Evolutionary conservation across 2,888 invertebrate genomes (phyloP).

Genomic region (Erebia ligea): DNA sequence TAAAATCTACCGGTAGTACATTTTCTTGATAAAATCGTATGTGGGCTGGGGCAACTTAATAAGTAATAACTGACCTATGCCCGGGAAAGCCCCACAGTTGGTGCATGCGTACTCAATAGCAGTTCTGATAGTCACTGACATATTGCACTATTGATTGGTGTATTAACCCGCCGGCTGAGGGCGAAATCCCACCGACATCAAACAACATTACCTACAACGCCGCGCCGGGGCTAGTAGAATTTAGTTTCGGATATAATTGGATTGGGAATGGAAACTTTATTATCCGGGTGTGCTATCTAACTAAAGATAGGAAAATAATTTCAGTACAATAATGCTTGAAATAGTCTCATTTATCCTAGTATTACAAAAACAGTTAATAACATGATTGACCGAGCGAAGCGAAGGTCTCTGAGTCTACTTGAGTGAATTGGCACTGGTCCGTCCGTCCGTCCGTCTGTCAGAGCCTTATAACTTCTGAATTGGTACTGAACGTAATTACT

Average conservation of each 20-base stretch:
- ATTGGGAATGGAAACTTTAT: slow-evolving; percentile 15
- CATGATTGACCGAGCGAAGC: too few species aligned
- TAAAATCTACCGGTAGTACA: too few species aligned
- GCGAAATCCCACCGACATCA: slow-evolving; percentile 6
- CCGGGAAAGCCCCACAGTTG: slow-evolving; percentile 55
- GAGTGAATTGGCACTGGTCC: too few species aligned
- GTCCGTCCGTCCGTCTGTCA: too few species aligned
- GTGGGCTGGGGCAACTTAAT: too few species aligned
- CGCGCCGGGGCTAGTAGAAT: not conserved
- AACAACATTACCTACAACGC: slow-evolving; percentile 20
- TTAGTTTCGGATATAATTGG: slow-evolving; percentile 21
- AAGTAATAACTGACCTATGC: slow-evolving; percentile 70
- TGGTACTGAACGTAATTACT: too few species aligned
- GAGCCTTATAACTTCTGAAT: too few species aligned
- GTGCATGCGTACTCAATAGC: slow-evolving; percentile 66
- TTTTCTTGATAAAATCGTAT: slow-evolving; percentile 24
- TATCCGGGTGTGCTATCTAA: not conserved
- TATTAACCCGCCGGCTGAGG: slow-evolving; percentile 31
- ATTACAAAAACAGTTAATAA: not conserved
- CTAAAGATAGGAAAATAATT: slow-evolving; percentile 1
- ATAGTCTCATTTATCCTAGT: not conserved
- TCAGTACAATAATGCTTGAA: not conserved
- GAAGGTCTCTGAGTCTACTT: too few species aligned
- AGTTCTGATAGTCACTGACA: slow-evolving; percentile 50
- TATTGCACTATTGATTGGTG: slow-evolving; percentile 64